Percentiles rank a stretch among this genome's conserved stretches.
phyloP scores from a whole-genome alignment of 2,797 vertebrate species.

The Buphagus erythrorhynchus region DNA sequence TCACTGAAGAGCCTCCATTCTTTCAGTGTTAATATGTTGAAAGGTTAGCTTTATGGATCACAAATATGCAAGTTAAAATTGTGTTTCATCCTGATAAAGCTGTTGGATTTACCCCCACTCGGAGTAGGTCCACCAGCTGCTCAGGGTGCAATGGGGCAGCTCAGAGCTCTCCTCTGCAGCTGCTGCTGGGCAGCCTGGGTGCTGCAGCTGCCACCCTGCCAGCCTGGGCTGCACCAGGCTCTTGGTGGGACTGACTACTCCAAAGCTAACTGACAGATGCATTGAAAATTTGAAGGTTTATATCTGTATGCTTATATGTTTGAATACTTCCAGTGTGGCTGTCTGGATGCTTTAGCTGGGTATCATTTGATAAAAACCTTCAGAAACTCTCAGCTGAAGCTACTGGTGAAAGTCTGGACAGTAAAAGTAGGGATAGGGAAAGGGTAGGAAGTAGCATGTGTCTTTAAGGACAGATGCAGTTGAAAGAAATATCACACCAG shows the following conservation, averaged over 20 bases:
- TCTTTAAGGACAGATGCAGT: background rate
- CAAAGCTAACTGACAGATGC: background rate
- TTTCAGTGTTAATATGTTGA: background rate
- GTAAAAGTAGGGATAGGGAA: background rate
- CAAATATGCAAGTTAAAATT: background rate
- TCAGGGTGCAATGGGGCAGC: background rate
- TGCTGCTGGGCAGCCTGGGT: background rate
- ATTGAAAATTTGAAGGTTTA: background rate
- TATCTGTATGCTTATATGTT: background rate
- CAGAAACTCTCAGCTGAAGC: background rate
- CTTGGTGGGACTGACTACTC: background rate
- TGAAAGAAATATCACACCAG: background rate
- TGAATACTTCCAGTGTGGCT: background rate
- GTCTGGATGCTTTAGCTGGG: background rate
- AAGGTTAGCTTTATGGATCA: background rate
- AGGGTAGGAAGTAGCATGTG: background rate
- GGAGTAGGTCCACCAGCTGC: accelerated
- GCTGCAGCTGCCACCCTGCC: background rate
- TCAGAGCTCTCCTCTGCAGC: background rate
- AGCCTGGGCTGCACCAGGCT: background rate
- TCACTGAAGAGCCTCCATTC: background rate
- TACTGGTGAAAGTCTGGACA: background rate
- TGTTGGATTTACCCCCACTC: background rate
- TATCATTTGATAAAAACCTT: background rate
- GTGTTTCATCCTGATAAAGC: background rate